Evolutionary conservation across 2,113 vertebrate genomes (phyloP).

Genomic region (Marmota monax): DNA sequence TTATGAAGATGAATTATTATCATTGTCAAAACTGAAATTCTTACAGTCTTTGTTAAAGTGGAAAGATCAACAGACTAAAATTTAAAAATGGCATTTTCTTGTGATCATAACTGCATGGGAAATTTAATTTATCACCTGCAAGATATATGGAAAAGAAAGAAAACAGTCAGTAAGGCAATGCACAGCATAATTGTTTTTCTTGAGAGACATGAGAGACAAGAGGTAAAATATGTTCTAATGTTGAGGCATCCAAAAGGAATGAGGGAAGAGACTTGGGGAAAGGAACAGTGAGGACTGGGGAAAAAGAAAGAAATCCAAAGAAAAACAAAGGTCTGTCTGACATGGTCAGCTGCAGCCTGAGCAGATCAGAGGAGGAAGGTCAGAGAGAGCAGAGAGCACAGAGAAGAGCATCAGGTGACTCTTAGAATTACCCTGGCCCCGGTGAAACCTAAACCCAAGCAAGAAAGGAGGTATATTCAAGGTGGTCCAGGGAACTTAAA

Average conservation of each 20-base stretch:
- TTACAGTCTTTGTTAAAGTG: neutral
- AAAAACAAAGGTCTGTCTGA: slow-evolving; percentile 18
- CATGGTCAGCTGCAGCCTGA: neutral
- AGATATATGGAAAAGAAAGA: neutral
- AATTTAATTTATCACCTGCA: neutral
- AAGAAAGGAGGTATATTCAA: slow-evolving; percentile 45
- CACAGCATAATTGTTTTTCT: neutral
- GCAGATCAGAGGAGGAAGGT: neutral
- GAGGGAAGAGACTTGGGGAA: neutral
- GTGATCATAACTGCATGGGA: neutral
- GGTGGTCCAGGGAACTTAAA: slow-evolving; percentile 11
- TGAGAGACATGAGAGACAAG: neutral
- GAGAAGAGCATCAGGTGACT: slow-evolving; percentile 64
- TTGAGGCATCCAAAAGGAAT: neutral
- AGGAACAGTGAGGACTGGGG: neutral
- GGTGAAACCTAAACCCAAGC: slow-evolving; percentile 73
- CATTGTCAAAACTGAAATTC: neutral
- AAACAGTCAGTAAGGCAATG: neutral
- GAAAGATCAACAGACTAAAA: slow-evolving; percentile 26
- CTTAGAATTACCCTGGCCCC: slow-evolving; percentile 22
- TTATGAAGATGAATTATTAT: slow-evolving; percentile 3
- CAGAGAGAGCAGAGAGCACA: neutral
- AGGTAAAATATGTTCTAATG: neutral
- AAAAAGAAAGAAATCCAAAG: neutral
- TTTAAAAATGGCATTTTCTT: neutral